Evolutionary conservation across 2,797 vertebrate species (phyloP).

Genomic region (Aldrovandia affinis): DNA sequence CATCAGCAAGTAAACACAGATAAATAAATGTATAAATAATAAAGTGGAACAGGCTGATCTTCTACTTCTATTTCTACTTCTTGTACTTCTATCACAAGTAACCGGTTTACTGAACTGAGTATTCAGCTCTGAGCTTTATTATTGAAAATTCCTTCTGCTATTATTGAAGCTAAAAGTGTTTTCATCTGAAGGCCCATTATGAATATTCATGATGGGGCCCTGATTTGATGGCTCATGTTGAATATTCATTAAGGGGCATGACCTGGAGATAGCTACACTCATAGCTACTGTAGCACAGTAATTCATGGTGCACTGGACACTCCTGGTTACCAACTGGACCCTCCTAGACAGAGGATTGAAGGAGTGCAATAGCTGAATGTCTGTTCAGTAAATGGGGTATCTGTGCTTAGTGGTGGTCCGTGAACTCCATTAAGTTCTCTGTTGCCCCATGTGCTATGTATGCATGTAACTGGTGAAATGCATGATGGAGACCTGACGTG

Average conservation of each 20-base stretch:
- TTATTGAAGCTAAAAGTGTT: neutral
- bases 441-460: neutral
- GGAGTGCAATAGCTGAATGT: neutral
- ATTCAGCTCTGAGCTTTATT: neutral
- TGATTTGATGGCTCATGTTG: neutral
- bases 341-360: neutral
- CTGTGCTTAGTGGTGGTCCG: slow-evolving; percentile 18
- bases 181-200: neutral
- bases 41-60: neutral
- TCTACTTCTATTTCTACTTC: neutral
- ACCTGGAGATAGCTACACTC: neutral
- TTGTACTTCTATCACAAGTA: neutral
- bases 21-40: too few species aligned
- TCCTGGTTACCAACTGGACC: neutral
- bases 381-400: neutral
- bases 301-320: slow-evolving; percentile 19
- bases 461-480: slow-evolving; percentile 58
- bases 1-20: too few species aligned
- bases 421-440: slow-evolving; percentile 5
- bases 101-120: neutral
- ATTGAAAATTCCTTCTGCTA: neutral
- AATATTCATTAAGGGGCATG: neutral
- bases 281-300: neutral
- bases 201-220: neutral
- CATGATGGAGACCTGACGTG: neutral